Evolutionary conservation across 2,888 invertebrate species (phyloP).

Genomic region (Diaphora mendica): DNA sequence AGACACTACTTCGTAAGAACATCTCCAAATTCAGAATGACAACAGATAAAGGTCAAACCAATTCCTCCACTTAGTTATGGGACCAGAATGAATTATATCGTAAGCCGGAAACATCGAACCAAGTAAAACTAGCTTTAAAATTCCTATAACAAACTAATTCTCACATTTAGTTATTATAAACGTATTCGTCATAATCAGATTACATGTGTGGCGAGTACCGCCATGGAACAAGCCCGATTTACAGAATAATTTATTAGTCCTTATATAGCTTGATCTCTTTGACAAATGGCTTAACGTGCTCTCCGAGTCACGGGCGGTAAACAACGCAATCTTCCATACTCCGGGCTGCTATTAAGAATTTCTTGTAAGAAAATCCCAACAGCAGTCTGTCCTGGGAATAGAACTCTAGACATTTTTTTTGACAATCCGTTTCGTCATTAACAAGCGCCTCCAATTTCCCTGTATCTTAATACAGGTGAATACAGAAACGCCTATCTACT

Average conservation of each 20-base stretch:
- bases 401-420: no score
- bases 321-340: no score
- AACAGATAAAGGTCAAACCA: neutral
- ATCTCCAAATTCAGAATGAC: neutral
- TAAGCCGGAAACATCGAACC: constrained; percentile 3
- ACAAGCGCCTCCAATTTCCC: neutral
- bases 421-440: neutral
- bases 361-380: no score
- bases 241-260: neutral
- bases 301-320: no score
- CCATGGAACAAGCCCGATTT: neutral
- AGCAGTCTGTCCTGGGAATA: no score
- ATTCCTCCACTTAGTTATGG: neutral
- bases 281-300: no score
- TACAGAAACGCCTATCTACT: constrained; percentile 50
- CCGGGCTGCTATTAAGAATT: no score
- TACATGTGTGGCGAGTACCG: neutral
- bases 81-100: neutral
- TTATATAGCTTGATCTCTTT: no score
- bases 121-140: neutral
- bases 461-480: constrained; percentile 39
- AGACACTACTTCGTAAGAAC: neutral
- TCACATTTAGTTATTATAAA: neutral
- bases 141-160: neutral
- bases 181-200: constrained; percentile 2